A percentile compares a stretch with the other conserved stretches of the same genome.
Evolutionary conservation across 2,113 vertebrate genomes (phyloP).

Genomic region (Aptenodytes patagonicus): DNA sequence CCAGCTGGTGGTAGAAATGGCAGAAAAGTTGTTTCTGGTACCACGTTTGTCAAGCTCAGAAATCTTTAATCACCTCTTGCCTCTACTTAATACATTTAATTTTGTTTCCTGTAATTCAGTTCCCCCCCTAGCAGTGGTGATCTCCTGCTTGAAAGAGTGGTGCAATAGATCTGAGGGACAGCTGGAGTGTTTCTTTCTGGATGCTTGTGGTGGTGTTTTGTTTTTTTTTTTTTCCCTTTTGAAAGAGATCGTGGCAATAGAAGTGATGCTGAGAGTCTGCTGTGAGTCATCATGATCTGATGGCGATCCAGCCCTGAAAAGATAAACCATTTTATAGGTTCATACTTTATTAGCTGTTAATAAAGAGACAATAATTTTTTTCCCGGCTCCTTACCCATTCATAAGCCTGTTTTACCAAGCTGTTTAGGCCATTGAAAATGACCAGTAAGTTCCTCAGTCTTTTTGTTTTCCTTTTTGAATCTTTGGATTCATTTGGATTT

Average conservation of each 20-base stretch:
- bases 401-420: neutral
- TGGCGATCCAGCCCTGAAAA: neutral
- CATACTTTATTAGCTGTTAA: neutral
- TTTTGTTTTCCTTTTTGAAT: neutral
- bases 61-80: neutral
- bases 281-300: neutral
- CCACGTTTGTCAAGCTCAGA: neutral
- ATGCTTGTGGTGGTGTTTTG: neutral
- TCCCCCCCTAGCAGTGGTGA: neutral
- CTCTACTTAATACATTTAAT: neutral
- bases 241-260: neutral
- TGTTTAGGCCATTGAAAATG: neutral
- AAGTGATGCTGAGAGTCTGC: neutral
- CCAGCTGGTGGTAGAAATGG: neutral
- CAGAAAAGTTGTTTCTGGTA: neutral
- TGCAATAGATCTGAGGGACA: neutral
- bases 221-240: neutral
- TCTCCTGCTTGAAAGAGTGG: neutral
- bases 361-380: neutral
- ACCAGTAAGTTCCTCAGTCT: neutral
- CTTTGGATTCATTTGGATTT: neutral
- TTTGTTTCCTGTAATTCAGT: neutral
- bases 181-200: neutral
- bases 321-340: neutral
- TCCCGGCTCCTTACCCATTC: neutral